phyloP scores from a whole-genome alignment of 1,140 invertebrate species.

The Drosophila pseudoobscura region DNA sequence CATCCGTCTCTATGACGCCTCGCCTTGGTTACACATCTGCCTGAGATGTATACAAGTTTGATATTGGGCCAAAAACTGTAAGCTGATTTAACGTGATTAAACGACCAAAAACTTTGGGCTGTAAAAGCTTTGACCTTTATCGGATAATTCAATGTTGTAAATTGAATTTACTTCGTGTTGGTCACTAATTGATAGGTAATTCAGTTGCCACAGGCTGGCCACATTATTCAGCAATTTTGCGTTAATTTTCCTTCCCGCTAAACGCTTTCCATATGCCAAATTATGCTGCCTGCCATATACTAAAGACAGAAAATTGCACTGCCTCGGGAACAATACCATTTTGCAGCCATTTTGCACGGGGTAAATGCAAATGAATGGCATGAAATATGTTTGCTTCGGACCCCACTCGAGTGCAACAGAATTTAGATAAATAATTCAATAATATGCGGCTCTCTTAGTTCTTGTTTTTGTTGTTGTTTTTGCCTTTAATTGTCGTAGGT shows the following conservation, averaged over 20 bases:
- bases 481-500: conserved; percentile 40
- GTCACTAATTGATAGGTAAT: conserved; percentile 62
- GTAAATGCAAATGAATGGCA: conserved; percentile 29
- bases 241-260: conserved; percentile 38
- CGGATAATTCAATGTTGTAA: conserved; percentile 25
- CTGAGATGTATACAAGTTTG: too few relatives aligned
- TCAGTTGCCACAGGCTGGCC: conserved; percentile 35
- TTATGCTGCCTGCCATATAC: conserved; percentile 46
- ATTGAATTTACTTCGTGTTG: conserved; percentile 25
- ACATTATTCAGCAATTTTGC: conserved; percentile 49
- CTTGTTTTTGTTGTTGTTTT: conserved; percentile 15
- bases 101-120: background rate
- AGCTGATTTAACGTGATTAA: conserved; percentile 22
- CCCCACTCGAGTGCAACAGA: background rate
- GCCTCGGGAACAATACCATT: conserved; percentile 45
- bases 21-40: conserved; percentile 8
- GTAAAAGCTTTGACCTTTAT: conserved; percentile 36
- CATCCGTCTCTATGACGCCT: background rate
- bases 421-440: conserved; percentile 35
- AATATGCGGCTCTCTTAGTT: conserved; percentile 6
- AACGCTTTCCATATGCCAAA: conserved; percentile 44
- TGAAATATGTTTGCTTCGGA: conserved; percentile 1
- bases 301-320: conserved; percentile 42
- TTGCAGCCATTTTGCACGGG: background rate
- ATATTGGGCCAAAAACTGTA: conserved; percentile 12